phyloP scores from a whole-genome alignment of 2,797 vertebrate species.

The Sylvia borin region DNA sequence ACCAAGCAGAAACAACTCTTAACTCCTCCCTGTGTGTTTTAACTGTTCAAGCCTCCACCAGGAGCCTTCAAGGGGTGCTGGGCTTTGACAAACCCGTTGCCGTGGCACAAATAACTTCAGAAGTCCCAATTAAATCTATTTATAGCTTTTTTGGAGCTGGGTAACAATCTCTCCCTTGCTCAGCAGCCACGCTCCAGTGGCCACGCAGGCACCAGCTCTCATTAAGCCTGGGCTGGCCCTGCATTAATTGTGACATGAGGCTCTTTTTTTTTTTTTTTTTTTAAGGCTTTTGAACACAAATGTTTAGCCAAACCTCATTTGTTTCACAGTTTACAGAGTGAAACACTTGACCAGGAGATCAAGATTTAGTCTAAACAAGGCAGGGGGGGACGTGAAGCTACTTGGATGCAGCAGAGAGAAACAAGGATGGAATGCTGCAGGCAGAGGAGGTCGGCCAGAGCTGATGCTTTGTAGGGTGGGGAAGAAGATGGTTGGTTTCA shows the following conservation, averaged over 20 bases:
- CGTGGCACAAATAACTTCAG: slow-evolving; percentile 12
- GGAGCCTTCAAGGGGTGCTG: neutral
- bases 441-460: neutral
- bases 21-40: neutral
- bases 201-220: neutral
- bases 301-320: neutral
- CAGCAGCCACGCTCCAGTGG: slow-evolving; percentile 9
- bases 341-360: neutral
- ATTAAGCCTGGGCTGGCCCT: slow-evolving; percentile 12
- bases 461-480: neutral
- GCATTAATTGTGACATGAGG: neutral
- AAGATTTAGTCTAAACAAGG: neutral
- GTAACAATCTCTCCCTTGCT: neutral
- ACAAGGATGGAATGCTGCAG: neutral
- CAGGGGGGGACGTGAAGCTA: neutral
- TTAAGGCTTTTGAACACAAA: neutral
- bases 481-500: neutral
- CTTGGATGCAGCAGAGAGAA: neutral
- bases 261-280: neutral
- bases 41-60: neutral
- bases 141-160: slow-evolving; percentile 2
- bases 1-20: neutral
- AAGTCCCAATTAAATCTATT: slow-evolving; percentile 64
- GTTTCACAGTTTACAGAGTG: slow-evolving; percentile 8
- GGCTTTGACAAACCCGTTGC: neutral